Base-by-base conservation (phyloP, 2,113 vertebrate species). In the Pongo pygmaeus region DNA sequence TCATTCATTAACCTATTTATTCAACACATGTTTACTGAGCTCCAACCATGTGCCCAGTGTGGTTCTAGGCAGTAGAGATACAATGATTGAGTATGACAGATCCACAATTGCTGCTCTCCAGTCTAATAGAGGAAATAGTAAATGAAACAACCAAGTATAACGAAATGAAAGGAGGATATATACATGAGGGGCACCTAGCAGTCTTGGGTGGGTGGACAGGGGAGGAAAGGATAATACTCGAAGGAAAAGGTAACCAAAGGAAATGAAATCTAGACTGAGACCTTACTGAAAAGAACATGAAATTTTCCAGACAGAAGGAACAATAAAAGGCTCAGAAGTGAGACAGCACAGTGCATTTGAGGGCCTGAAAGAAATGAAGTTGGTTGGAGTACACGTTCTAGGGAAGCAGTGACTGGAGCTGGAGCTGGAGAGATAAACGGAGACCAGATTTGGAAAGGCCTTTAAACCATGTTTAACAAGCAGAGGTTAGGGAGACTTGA, bases 1-100 rank as follows among this genome's bases (percentile, higher is more conserved):
- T 46, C 17, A 59, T 70, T 77, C 38, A 89, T 67, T 55, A 30
- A 52, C 35, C 81, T 8, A 61, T 89, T 94, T 75, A 75, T 91
- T 86, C 97, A 96, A n/a, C 59, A 84, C 48, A 35, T 77, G 48
- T 72, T 95, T 84, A 43, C 11, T 69, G 77, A 97, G 16, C 46
- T 27, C 77, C 30, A 43, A 1, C 23, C 22, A 7, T 48, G 22
- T 59, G 32, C 61, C 55, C 35, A 55, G 25, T 27, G 11, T 77
- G 10, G 10, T 74, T 93, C 10, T 92, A 74, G 69, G 59, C 59
- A 75, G 35, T 61, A 83, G 25, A 8, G 38, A 90, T 67, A 52
- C 3, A 74, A 48, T n/a, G 67, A 6, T 17, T 64, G 30, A 90
- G 35, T 30, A 93, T 85, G 35, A 70, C 27, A 80, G 70, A 79